phyloP scores from a whole-genome alignment of 2,888 invertebrate species.

The Pardosa pseudoannulata region DNA sequence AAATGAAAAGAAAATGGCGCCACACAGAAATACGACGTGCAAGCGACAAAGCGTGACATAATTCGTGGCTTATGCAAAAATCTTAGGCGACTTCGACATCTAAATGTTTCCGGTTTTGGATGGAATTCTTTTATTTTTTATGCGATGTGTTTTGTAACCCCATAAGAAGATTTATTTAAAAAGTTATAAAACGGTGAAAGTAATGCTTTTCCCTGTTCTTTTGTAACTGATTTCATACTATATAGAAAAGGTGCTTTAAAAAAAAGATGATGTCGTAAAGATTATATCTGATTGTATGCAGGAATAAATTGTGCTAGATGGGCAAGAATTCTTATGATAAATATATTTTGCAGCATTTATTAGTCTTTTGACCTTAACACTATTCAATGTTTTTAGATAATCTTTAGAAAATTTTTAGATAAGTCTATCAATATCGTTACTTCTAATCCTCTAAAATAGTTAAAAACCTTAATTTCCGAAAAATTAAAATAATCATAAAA shows the following conservation, averaged over 20 bases:
- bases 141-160: constrained; percentile 1
- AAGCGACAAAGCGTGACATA: constrained; percentile 26
- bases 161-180: constrained; percentile 13
- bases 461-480: too few relatives aligned
- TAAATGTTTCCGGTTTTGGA: constrained; percentile 17
- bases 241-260: neutral
- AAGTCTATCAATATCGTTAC: too few relatives aligned
- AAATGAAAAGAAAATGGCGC: neutral
- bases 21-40: neutral
- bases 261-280: neutral
- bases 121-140: neutral
- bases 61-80: constrained; percentile 9
- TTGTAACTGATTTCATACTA: neutral
- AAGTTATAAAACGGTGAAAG: constrained; percentile 8
- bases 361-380: too few relatives aligned
- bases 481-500: too few relatives aligned
- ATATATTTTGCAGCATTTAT: too few relatives aligned
- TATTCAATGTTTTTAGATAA: too few relatives aligned
- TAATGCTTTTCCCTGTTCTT: neutral
- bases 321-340: too few relatives aligned
- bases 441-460: too few relatives aligned
- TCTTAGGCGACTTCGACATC: constrained; percentile 8
- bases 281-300: neutral
- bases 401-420: too few relatives aligned
- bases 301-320: neutral